phyloP scores from a whole-genome alignment of 2,797 vertebrate genomes.

The Tokudaia tokunoshimensis region DNA sequence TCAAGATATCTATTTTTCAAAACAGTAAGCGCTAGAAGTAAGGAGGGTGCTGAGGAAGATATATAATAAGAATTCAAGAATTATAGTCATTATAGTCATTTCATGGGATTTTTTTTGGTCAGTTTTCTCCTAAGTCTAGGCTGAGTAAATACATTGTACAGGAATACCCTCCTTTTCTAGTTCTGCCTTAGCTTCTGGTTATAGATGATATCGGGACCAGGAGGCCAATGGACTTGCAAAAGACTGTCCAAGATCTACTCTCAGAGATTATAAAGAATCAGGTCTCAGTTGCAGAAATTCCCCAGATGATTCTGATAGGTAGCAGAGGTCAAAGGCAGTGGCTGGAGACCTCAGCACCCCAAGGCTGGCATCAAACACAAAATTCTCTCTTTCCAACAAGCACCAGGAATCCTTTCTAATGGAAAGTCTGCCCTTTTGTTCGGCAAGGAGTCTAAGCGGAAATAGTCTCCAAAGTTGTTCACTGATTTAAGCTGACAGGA shows the following conservation, averaged over 20 bases:
- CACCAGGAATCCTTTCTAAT: neutral
- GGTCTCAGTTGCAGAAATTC: neutral
- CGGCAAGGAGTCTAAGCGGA: neutral
- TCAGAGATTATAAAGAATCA: neutral
- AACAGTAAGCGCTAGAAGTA: neutral
- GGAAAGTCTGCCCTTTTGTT: neutral
- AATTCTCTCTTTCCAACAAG: neutral
- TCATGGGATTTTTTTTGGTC: neutral
- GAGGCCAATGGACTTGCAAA: neutral
- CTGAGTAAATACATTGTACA: neutral
- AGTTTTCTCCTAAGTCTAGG: neutral
- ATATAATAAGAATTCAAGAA: neutral
- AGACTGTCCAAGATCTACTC: neutral
- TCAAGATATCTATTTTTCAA: neutral
- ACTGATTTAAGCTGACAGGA: neutral
- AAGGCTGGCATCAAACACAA: neutral
- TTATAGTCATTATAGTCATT: neutral
- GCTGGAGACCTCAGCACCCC: neutral
- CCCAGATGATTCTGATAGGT: neutral
- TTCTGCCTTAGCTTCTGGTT: neutral
- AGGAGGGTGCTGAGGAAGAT: neutral
- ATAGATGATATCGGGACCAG: neutral
- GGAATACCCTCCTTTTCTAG: neutral
- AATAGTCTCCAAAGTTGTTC: conserved; percentile 1
- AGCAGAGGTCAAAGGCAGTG: neutral